Base-by-base conservation (phyloP, 2,113 vertebrate genomes). In the Syngnathus scovelli region DNA sequence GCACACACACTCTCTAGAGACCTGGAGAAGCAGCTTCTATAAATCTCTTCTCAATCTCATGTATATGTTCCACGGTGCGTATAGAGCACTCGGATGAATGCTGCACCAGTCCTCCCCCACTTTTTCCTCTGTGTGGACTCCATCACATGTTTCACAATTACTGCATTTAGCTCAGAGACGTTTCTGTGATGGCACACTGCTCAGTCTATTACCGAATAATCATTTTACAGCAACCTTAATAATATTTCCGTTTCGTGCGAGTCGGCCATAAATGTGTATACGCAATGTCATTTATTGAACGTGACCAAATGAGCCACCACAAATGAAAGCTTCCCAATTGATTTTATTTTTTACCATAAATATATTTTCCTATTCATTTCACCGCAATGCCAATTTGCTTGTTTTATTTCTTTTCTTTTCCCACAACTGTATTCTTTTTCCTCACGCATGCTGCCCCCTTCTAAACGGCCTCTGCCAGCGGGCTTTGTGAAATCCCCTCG, bases 401-500 rank as follows among this genome's bases (percentile, higher is more conserved):
- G 18, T 36, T 61, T 56, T 59, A 67, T 68, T 9, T 61, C 5
- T 75, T 68, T 16, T 37, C 69, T 21, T 77, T 72, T n/a, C 68
- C 77, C 64, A 1, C 67, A 66, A 58, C 59, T 73, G 18, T 67
- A 78, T 71, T 69, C 39, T 61, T 62, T 60, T 62, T 69, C 2
- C 61, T 37, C 72, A 66, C 63, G 67, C 44, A 39, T 43, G 74
- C 72, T 75, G 61, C 69, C 76, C 59, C 60, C 75, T 66, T 36
- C 7, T 48, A 72, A 76, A 71, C 55, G n/a, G 61, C 59, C 72
- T 59, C 90, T 91, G 89, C 88, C 92, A 94, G 96, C 95, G 77
- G 95, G 96, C 91, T 98, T 98, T 93, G 91, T 97, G 90, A 95
- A 95, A 90, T 98, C 96, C 63, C 95, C 96, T 83, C 92, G 97